Evolutionary conservation across 1,140 invertebrate species (phyloP), one percentile per base, ranked within the genome.

Genomic region (Brachionus paranguensis): DNA sequence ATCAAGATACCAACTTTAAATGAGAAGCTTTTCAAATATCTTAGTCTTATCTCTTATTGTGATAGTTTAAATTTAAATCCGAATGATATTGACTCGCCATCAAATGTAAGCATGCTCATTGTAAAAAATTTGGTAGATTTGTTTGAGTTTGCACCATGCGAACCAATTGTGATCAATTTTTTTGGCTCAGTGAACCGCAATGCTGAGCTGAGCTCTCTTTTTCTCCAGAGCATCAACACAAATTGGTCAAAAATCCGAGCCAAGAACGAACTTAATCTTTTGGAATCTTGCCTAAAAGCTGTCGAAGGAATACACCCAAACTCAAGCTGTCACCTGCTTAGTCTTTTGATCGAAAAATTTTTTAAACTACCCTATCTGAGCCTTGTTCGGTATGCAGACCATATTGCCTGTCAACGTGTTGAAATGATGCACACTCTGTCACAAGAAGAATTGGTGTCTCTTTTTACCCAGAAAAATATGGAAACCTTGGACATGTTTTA

Each of bases 221-320:
- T 95, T 86, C 89, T 95, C 47, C 92, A 94, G 86, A 93, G 93
- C 10, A 91, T 94, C 20, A 88, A 89, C 86, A 87, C 90, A 4
- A 86, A 91, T 90, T 85, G 92, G 91, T 45, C 91, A 89, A 88
- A 90, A 84, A 86, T 91, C 4, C 85, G 86, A 11, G 87, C 88
- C 86, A 89, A 90, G 86, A 85, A 78, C 43, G 64, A 91, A 88
- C 91, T 92, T 0, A 90, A 89, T 76, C 90, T 92, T 78, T 88
- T 92, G 0, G 90, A 91, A 84, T 90, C 91, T 84, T 87, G 92
- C 2, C 85, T 93, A 72, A 88, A 90, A 55, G 92, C 91, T 85
- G 87, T 93, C 24, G 92, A 93, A 87, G 91, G 91, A n/a, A 91
- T 92, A 4, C 93, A 94, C 87, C 89, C 91, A 7, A 90, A 89